Evolutionary conservation across 2,888 invertebrate genomes (phyloP).

Genomic region (Erpobdella octoculata): DNA sequence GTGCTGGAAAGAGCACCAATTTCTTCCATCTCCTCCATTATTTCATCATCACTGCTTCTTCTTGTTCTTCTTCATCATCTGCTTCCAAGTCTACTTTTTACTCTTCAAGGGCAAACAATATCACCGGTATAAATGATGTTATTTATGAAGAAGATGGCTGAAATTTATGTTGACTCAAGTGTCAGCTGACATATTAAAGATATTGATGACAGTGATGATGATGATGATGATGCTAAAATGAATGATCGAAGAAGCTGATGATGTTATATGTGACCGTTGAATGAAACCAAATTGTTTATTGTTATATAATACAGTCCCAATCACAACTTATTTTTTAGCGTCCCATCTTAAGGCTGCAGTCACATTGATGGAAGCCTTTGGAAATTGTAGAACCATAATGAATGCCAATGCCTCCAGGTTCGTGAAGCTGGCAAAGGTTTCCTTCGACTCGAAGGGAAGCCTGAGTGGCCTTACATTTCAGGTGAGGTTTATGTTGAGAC

Average conservation of each 20-base stretch:
- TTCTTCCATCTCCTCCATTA: conserved; percentile 23
- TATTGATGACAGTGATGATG: too few relatives aligned
- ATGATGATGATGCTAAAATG: too few relatives aligned
- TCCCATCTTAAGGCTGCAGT: conserved; percentile 10
- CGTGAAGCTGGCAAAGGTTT: not conserved
- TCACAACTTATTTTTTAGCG: not conserved
- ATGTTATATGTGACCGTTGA: too few relatives aligned
- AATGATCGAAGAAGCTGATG: too few relatives aligned
- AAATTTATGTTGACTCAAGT: too few relatives aligned
- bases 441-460: conserved; percentile 21
- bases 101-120: not conserved
- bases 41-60: not conserved
- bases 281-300: too few relatives aligned
- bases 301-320: too few relatives aligned
- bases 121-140: too few relatives aligned
- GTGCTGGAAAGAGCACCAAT: conserved; percentile 27
- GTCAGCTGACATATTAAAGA: too few relatives aligned
- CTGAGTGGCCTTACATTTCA: conserved; percentile 14
- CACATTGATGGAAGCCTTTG: conserved; percentile 27
- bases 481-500: conserved; percentile 3
- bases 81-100: not conserved
- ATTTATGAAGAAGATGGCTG: too few relatives aligned
- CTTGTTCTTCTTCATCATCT: not conserved
- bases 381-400: conserved; percentile 3
- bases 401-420: conserved; percentile 19